Conservation (phyloP, 2,797 vertebrate genomes). For the Mycteria americana region DNA sequence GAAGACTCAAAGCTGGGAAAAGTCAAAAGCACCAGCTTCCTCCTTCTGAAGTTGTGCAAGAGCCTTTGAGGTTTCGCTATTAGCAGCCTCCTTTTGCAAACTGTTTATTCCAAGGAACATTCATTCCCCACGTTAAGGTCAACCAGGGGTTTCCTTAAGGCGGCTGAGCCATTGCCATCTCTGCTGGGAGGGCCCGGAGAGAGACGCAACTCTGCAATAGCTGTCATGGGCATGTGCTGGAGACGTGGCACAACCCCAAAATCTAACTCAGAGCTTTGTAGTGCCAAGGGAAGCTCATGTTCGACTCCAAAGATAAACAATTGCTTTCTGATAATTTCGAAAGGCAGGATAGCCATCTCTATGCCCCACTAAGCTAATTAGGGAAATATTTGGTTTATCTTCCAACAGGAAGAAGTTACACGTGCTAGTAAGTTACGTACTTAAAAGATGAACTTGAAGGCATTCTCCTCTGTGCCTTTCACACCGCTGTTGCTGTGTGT, state of each 20-base stretch:
- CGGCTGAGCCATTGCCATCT: background rate
- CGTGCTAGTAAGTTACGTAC: background rate
- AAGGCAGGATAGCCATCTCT: background rate
- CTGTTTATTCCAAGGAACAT: slow-evolving; percentile 14
- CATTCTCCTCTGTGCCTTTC: background rate
- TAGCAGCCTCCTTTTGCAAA: slow-evolving; percentile 25
- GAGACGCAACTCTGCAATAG: fast-evolving
- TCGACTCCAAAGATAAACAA: background rate
- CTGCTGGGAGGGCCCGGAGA: background rate
- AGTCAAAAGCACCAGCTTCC: slow-evolving; percentile 27
- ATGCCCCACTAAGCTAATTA: background rate
- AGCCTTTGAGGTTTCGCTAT: slow-evolving; percentile 2
- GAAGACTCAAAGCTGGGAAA: slow-evolving; percentile 45
- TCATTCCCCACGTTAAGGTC: background rate
- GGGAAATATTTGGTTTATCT: background rate
- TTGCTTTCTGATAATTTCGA: background rate
- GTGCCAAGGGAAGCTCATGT: background rate
- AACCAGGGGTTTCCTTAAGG: background rate
- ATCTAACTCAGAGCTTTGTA: background rate
- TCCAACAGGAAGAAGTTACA: background rate
- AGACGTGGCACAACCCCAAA: background rate
- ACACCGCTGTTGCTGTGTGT: fast-evolving
- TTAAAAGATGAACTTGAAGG: background rate
- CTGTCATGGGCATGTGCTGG: background rate
- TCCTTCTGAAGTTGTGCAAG: slow-evolving; percentile 24